These are phyloP conservation scores for Epizoanthus ramosus DNA, from an alignment of 92 coral and sea anemone genomes.

Conservation along the genomic window DNA sequence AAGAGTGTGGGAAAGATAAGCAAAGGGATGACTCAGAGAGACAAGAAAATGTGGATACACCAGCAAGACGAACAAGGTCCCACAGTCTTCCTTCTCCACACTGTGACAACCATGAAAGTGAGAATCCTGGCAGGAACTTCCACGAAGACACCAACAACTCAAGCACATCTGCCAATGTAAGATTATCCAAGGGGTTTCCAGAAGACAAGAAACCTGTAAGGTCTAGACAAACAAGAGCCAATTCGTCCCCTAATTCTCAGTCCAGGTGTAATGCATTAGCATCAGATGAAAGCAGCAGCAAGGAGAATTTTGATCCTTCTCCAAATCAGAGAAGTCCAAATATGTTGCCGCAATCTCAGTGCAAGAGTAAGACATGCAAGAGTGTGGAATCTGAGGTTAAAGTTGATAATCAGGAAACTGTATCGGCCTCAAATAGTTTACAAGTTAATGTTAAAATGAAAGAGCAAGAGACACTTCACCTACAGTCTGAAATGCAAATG, in stretches of 20 bases:
- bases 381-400: not conserved
- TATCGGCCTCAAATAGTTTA: not conserved
- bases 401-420: not conserved
- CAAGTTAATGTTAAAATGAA: not conserved
- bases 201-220: not conserved
- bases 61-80: conserved; percentile 23
- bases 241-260: not conserved
- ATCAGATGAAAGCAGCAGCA: conserved; percentile 49
- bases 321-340: conserved; percentile 7
- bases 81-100: not conserved
- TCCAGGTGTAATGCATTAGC: not conserved
- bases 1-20: not conserved
- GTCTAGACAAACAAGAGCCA: not conserved
- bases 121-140: too few relatives aligned
- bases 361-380: not conserved
- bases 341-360: not conserved
- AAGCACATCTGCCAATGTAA: not conserved
- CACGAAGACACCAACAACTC: not conserved
- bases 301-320: conserved; percentile 47
- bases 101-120: too few relatives aligned
- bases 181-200: not conserved
- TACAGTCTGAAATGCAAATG: not conserved
- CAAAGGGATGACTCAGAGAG: not conserved
- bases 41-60: not conserved
- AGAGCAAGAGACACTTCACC: not conserved